Conservation (phyloP, 2,888 invertebrate species). For the Odontothrips loti region DNA sequence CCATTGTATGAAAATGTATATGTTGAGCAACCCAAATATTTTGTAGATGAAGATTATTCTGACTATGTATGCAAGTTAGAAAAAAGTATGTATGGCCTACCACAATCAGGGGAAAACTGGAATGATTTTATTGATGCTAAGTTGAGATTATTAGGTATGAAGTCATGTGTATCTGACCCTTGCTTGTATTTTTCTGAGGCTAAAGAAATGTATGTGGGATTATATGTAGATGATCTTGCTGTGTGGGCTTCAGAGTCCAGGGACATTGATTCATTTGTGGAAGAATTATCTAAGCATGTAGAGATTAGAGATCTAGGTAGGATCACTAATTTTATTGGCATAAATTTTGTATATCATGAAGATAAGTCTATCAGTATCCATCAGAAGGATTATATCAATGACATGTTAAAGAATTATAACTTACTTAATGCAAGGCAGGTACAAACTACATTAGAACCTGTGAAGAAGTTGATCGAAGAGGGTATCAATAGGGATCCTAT, state of each 20-base stretch:
- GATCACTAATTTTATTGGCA: slow-evolving; percentile 27
- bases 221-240: slow-evolving; percentile 39
- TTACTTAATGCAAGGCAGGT: too few species aligned
- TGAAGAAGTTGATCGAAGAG: too few species aligned
- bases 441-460: too few species aligned
- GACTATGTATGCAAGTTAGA: not conserved
- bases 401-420: too few species aligned
- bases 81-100: slow-evolving; percentile 1
- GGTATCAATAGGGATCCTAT: too few species aligned
- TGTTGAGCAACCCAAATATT: slow-evolving; percentile 37
- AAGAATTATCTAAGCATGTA: slow-evolving; percentile 27
- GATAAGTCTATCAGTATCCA: too few species aligned
- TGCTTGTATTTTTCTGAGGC: not conserved
- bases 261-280: slow-evolving; percentile 30
- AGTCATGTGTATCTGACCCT: too few species aligned
- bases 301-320: slow-evolving; percentile 5
- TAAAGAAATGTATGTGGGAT: slow-evolving; percentile 19
- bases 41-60: not conserved
- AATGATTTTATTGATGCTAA: not conserved
- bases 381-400: too few species aligned
- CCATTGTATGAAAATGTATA: slow-evolving; percentile 40
- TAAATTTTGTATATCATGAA: slow-evolving; percentile 2
- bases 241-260: slow-evolving; percentile 32
- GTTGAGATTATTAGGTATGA: not conserved
- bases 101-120: not conserved